Conservation (phyloP, 2,888 invertebrate species). For the Heliconius charithonia region DNA sequence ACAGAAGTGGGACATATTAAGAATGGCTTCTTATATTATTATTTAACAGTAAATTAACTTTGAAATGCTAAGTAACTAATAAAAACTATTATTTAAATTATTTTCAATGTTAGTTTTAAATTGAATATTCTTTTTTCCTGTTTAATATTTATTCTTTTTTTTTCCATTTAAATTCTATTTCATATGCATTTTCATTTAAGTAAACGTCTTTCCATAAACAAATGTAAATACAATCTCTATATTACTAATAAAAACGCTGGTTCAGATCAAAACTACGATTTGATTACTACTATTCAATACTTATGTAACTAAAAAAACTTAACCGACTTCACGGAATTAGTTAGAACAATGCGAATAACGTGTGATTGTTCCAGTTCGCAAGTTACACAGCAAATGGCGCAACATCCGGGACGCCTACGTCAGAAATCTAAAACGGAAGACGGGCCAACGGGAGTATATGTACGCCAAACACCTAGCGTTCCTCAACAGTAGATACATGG, state of each 20-base stretch:
- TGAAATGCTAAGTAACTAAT: not conserved
- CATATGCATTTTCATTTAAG: too few species aligned
- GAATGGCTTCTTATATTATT: not conserved
- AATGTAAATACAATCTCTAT: too few species aligned
- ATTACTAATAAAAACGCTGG: too few species aligned
- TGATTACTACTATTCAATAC: too few species aligned
- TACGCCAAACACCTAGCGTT: constrained; percentile 69
- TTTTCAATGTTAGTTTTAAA: not conserved
- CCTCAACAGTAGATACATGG: constrained; percentile 59
- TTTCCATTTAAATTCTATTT: too few species aligned
- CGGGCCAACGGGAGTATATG: constrained; percentile 60
- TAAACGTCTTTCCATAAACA: too few species aligned
- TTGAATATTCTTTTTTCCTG: too few species aligned
- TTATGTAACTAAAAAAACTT: not conserved
- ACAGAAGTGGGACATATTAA: not conserved
- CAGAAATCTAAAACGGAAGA: constrained; percentile 59
- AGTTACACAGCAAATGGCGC: constrained; percentile 73
- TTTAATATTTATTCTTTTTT: too few species aligned
- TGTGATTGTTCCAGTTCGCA: constrained; percentile 61
- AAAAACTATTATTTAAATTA: too few species aligned
- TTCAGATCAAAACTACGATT: too few species aligned
- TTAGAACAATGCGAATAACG: not conserved
- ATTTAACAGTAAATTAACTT: not conserved
- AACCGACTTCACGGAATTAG: not conserved
- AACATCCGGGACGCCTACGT: constrained; percentile 75